phyloP scores from a whole-genome alignment of 2,113 vertebrate species.

The Rattus rattus region DNA sequence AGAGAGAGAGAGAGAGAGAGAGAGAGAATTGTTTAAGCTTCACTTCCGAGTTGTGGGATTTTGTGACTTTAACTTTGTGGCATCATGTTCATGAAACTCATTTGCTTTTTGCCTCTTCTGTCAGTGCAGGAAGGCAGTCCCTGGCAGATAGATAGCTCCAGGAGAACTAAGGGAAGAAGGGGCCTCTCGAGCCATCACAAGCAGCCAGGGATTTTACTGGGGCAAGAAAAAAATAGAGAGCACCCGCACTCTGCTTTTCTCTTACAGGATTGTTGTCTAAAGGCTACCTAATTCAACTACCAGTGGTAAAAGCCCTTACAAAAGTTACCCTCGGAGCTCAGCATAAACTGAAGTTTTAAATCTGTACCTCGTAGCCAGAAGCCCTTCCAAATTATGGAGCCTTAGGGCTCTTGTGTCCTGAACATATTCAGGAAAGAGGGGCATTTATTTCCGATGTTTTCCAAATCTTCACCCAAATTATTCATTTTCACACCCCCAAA shows the following conservation, averaged over 20 bases:
- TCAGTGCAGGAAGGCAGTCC: neutral
- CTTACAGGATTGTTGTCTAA: constrained; percentile 5
- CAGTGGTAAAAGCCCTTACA: neutral
- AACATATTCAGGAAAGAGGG: constrained; percentile 1
- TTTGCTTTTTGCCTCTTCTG: neutral
- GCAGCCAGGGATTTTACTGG: neutral
- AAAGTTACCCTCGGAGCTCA: constrained; percentile 56
- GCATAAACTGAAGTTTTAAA: constrained; percentile 45
- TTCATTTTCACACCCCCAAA: constrained; percentile 58
- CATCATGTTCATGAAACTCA: neutral
- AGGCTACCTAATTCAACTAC: neutral
- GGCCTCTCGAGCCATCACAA: neutral
- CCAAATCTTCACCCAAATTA: constrained; percentile 53
- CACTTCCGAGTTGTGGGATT: constrained; percentile 14
- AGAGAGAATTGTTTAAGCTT: neutral
- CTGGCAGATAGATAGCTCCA: neutral
- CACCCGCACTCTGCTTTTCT: neutral
- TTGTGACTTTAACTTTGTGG: neutral
- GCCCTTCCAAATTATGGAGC: constrained; percentile 38
- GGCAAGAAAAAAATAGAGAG: neutral
- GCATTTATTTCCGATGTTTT: constrained; percentile 48
- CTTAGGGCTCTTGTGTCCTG: neutral
- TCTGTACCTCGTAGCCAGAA: constrained; percentile 44
- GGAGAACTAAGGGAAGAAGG: neutral
- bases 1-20: no score